phyloP scores from a whole-genome alignment of 2,113 vertebrate species.

The Empidonax traillii region DNA sequence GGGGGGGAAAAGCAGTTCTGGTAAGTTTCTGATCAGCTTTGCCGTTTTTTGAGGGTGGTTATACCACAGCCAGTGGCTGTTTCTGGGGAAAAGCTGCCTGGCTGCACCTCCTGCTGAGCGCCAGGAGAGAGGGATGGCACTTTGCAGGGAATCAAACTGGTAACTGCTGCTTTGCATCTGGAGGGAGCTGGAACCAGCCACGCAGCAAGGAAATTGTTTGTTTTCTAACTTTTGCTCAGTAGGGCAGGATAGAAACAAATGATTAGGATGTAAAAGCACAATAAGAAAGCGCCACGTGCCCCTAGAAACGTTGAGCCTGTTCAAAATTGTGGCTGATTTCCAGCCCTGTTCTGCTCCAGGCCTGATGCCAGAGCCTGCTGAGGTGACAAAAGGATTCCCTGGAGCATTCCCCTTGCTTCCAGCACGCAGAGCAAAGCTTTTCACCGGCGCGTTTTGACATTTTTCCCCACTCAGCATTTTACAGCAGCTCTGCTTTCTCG shows the following conservation, averaged over 20 bases:
- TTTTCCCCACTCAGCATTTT: background rate
- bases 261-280: background rate
- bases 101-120: background rate
- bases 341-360: background rate
- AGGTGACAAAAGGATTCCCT: background rate
- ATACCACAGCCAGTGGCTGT: background rate
- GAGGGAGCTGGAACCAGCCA: background rate
- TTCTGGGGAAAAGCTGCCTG: background rate
- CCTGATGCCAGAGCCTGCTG: background rate
- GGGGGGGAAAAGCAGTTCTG: accelerated
- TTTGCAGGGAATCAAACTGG: background rate
- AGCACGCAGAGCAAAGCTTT: background rate
- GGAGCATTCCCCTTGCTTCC: background rate
- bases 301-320: background rate
- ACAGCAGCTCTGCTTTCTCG: background rate
- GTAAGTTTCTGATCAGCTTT: background rate
- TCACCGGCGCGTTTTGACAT: background rate
- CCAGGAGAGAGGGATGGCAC: background rate
- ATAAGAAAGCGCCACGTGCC: background rate
- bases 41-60: background rate
- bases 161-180: background rate
- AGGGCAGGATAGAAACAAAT: background rate
- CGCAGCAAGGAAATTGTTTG: background rate
- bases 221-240: background rate
- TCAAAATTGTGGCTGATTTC: background rate